These are phyloP conservation scores for Perizoma flavofasciatum DNA, from an alignment of 2,888 invertebrate genomes.

Conservation along the genomic window DNA sequence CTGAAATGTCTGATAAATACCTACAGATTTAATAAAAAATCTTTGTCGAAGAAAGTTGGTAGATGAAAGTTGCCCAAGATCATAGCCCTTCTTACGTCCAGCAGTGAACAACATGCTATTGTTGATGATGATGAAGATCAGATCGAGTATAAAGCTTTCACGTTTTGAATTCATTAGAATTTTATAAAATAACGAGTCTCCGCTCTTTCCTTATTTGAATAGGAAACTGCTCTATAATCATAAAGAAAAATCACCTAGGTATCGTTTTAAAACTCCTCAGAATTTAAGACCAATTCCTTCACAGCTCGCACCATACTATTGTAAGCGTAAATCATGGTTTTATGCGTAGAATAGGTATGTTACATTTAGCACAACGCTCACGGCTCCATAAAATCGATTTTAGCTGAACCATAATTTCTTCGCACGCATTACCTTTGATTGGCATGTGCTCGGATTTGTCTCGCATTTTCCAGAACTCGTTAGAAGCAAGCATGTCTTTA, in stretches of 20 bases:
- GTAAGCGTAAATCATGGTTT: constrained; percentile 8
- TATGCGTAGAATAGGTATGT: constrained; percentile 9
- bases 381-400: constrained; percentile 33
- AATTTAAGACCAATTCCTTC: constrained; percentile 7
- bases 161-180: too few relatives aligned
- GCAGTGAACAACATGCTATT: too few relatives aligned
- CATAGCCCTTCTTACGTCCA: too few relatives aligned
- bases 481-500: constrained; percentile 3
- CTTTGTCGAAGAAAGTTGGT: too few relatives aligned
- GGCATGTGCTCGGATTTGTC: constrained; percentile 6
- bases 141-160: too few relatives aligned
- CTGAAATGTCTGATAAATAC: too few relatives aligned
- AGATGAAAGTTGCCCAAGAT: too few relatives aligned
- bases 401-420: constrained; percentile 13
- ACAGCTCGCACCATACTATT: constrained; percentile 1
- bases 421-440: constrained; percentile 14
- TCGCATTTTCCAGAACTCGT: constrained; percentile 8
- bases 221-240: too few relatives aligned
- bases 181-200: too few relatives aligned
- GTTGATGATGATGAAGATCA: too few relatives aligned
- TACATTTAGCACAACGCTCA: constrained; percentile 6
- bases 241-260: not conserved
- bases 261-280: not conserved
- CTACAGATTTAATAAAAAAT: too few relatives aligned
- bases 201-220: too few relatives aligned